A percentile compares a stretch with the other conserved stretches of the same genome.
Conservation (phyloP, 2,888 invertebrate genomes). For the Myathropa florea region DNA sequence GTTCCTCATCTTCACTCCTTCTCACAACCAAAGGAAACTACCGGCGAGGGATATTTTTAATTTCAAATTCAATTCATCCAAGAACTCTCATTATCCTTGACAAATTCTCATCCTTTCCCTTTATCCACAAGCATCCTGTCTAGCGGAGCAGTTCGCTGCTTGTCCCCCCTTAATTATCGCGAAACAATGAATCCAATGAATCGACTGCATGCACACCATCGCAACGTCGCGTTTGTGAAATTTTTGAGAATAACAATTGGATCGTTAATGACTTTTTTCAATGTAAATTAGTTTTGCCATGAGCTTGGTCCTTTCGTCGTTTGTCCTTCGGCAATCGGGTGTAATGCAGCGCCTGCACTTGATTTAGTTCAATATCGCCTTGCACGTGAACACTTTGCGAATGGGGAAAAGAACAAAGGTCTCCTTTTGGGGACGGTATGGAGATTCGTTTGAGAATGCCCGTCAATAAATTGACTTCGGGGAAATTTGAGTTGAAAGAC, state of each 20-base stretch:
- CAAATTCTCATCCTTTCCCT: neutral
- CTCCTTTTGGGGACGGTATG: neutral
- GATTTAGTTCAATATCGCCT: neutral
- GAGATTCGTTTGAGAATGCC: neutral
- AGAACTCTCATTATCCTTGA: neutral
- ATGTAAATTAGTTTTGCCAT: constrained; percentile 18
- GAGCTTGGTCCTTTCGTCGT: constrained; percentile 13
- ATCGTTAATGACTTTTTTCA: neutral
- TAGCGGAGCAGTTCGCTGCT: neutral
- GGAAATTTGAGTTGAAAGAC: neutral
- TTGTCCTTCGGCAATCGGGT: neutral
- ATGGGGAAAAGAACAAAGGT: neutral
- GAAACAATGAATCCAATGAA: constrained; percentile 18
- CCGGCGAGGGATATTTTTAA: neutral
- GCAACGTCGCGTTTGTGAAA: neutral
- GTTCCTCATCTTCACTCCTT: too few relatives aligned
- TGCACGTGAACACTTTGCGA: neutral
- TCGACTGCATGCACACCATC: neutral
- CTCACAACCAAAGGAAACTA: too few relatives aligned
- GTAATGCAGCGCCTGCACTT: neutral
- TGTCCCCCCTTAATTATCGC: constrained; percentile 6
- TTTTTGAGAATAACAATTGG: neutral
- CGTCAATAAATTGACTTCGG: neutral
- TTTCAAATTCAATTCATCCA: neutral
- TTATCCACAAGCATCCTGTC: neutral